A percentile compares a stretch with the other conserved stretches of the same genome.
Conservation (phyloP, 2,113 vertebrate species). For the Limanda limanda region DNA sequence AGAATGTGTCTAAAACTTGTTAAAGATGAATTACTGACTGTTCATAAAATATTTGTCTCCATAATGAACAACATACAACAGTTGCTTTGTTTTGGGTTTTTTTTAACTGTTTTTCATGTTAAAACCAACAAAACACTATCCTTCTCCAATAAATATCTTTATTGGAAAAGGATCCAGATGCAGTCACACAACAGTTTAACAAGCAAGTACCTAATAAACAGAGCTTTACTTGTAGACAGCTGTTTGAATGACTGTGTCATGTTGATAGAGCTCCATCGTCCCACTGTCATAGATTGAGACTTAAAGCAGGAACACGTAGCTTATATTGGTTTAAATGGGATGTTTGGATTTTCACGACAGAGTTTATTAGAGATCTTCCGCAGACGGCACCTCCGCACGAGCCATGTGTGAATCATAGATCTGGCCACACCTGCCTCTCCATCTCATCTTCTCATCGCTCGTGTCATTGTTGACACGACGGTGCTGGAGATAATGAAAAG, state of each 20-base stretch:
- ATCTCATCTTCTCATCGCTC: conserved; percentile 31
- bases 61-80: too few species aligned
- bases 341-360: background rate
- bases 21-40: too few species aligned
- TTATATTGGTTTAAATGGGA: conserved; percentile 1
- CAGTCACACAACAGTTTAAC: background rate
- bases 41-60: too few species aligned
- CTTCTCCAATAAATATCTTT: background rate
- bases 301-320: conserved; percentile 25
- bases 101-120: too few species aligned
- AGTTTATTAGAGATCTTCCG: conserved; percentile 5
- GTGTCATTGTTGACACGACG: conserved; percentile 16
- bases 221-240: background rate
- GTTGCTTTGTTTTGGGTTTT: too few species aligned
- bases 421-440: conserved; percentile 27
- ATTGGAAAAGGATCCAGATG: conserved; percentile 10
- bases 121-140: background rate
- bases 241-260: background rate
- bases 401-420: conserved; percentile 29
- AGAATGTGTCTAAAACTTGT: background rate
- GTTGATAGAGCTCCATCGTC: background rate
- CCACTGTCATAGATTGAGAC: background rate
- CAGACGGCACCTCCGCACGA: background rate
- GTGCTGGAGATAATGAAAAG: conserved; percentile 11
- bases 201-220: background rate